These are phyloP conservation scores for Melikaiella ostensackeni DNA, from an alignment of 2,888 invertebrate species.

Conservation along the genomic window DNA sequence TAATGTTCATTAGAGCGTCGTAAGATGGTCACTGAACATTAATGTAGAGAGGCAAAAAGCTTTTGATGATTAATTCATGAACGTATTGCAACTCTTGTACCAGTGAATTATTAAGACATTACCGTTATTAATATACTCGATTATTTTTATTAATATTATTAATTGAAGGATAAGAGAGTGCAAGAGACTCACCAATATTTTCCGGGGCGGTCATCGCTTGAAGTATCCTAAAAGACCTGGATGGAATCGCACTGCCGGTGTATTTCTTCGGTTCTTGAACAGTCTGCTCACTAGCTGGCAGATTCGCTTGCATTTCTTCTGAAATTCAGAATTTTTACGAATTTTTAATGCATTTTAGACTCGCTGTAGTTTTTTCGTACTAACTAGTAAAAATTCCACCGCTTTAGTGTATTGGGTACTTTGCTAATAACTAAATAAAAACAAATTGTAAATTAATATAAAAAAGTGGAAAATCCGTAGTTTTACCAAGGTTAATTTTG, in stretches of 20 bases:
- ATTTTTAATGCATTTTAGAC: background rate
- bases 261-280: constrained; percentile 85
- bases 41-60: constrained; percentile 63
- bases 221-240: constrained; percentile 87
- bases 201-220: constrained; percentile 88
- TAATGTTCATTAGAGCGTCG: constrained; percentile 56
- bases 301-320: constrained; percentile 52
- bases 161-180: constrained; percentile 41
- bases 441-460: too few relatives aligned
- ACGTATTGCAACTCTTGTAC: constrained; percentile 55
- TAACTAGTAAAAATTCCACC: too few relatives aligned
- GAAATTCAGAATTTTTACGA: constrained; percentile 9
- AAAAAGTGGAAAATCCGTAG: too few relatives aligned
- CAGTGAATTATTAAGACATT: constrained; percentile 48
- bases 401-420: too few relatives aligned
- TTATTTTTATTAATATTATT: constrained; percentile 43
- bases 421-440: too few relatives aligned
- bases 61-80: constrained; percentile 60
- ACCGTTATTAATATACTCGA: constrained; percentile 36
- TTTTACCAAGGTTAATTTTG: too few relatives aligned
- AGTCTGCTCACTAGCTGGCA: constrained; percentile 83
- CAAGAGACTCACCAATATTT: constrained; percentile 80
- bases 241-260: constrained; percentile 88
- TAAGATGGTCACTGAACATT: constrained; percentile 62
- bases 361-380: too few relatives aligned